Evolutionary conservation across 2,113 vertebrate species (phyloP).

Genomic region (Anseranas semipalmata): DNA sequence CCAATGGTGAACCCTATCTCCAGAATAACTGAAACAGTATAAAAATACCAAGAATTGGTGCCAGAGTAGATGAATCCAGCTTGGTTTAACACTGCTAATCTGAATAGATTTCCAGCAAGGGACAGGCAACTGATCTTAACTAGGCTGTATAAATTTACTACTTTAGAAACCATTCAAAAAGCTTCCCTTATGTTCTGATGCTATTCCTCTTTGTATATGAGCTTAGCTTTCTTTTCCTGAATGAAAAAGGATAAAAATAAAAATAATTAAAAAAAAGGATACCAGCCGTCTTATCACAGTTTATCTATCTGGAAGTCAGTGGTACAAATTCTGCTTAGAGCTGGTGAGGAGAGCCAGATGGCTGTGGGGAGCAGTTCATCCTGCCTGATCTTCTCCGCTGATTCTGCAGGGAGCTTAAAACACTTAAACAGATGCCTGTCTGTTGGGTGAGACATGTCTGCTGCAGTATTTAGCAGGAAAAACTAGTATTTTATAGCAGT

Average conservation of each 20-base stretch:
- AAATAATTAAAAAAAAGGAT: neutral
- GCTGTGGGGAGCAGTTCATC: neutral
- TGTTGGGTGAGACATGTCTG: neutral
- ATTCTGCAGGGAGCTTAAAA: neutral
- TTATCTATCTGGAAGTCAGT: neutral
- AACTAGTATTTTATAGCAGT: constrained; percentile 25
- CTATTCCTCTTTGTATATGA: neutral
- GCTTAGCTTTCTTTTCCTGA: neutral
- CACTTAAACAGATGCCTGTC: neutral
- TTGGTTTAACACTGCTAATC: neutral
- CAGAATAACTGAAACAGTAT: neutral
- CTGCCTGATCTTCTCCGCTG: neutral
- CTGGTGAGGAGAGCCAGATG: neutral
- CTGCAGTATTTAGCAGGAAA: constrained; percentile 19
- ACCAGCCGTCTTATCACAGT: neutral
- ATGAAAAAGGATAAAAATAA: no score
- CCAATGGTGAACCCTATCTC: neutral
- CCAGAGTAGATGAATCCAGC: neutral
- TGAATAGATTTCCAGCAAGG: neutral
- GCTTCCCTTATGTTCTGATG: neutral
- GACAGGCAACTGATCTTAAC: neutral
- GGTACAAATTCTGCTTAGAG: neutral
- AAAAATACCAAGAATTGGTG: neutral
- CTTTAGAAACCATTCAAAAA: neutral
- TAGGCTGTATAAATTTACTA: neutral